Evolutionary conservation across 92 coral and sea anemone genomes (phyloP).

Genomic region (Pocillopora meandrina): DNA sequence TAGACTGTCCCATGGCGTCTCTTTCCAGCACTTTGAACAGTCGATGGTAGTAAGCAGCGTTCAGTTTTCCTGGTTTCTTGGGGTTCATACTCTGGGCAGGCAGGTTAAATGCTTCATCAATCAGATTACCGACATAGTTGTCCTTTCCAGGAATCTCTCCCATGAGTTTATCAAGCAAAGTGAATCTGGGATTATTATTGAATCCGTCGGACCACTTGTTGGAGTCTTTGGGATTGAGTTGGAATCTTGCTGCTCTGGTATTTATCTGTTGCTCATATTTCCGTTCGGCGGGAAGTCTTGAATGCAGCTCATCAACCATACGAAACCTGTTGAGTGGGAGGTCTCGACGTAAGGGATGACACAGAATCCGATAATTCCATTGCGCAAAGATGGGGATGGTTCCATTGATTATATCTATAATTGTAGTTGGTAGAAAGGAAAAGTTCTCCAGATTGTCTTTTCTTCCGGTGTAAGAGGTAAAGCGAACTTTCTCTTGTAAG

Average conservation of each 20-base stretch:
- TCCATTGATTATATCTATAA: conserved; percentile 75
- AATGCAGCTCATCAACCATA: conserved; percentile 53
- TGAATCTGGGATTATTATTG: conserved; percentile 21
- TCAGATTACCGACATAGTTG: conserved; percentile 70
- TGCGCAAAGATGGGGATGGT: conserved; percentile 83
- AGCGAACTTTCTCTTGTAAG: conserved; percentile 88
- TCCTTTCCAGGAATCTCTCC: conserved; percentile 88
- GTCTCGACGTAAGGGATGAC: conserved; percentile 73
- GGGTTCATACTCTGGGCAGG: conserved; percentile 72
- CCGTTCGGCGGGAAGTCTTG: conserved; percentile 21
- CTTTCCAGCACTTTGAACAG: conserved; percentile 75
- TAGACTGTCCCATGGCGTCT: conserved; percentile 90
- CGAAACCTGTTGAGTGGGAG: conserved; percentile 66
- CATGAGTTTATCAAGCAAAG: conserved; percentile 54
- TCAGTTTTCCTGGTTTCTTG: conserved; percentile 52
- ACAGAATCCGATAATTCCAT: conserved; percentile 81
- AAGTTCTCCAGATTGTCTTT: conserved; percentile 94
- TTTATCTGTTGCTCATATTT: conserved; percentile 32
- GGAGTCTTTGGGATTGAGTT: conserved; percentile 58
- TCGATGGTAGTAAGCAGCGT: conserved; percentile 85
- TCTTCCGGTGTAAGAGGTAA: conserved; percentile 92
- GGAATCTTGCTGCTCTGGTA: conserved; percentile 73
- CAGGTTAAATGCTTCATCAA: conserved; percentile 76
- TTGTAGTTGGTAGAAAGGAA: conserved; percentile 84
- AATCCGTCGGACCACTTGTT: conserved; percentile 45